phyloP scores from a whole-genome alignment of 2,113 vertebrate species.

The Dryoscopus gambensis region DNA sequence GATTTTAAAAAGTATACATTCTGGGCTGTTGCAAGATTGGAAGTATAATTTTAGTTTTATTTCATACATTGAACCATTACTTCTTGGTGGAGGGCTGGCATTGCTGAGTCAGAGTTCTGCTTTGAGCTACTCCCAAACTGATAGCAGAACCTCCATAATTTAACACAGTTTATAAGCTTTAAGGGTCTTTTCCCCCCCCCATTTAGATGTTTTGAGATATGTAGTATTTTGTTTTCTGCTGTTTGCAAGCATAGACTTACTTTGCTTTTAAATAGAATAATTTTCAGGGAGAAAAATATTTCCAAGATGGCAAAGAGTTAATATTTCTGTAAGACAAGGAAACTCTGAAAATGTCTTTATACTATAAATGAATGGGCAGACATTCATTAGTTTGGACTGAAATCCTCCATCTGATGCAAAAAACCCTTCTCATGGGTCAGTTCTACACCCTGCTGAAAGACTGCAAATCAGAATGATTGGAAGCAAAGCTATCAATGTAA shows the following conservation, averaged over 20 bases:
- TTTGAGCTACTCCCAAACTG: background rate
- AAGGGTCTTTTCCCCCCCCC: too few species aligned
- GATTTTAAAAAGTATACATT: background rate
- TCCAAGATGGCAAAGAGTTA: background rate
- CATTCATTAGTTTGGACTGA: background rate
- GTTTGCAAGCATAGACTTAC: background rate
- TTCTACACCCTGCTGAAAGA: background rate
- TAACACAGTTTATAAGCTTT: background rate
- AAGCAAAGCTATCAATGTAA: background rate
- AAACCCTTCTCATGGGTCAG: background rate
- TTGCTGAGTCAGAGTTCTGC: background rate
- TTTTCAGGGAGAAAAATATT: background rate
- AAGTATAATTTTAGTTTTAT: background rate
- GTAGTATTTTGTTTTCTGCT: background rate
- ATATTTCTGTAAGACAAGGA: background rate
- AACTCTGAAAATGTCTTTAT: background rate
- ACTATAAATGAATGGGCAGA: background rate
- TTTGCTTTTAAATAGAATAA: background rate
- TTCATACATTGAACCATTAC: background rate
- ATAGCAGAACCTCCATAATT: background rate
- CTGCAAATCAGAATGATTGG: constrained; percentile 3
- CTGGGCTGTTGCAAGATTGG: background rate
- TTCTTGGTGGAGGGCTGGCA: background rate
- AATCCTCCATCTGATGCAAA: background rate
- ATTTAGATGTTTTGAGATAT: background rate